These are phyloP conservation scores for Ceyx melanurus DNA, from an alignment of 2,113 vertebrate genomes.

Conservation along the genomic window DNA sequence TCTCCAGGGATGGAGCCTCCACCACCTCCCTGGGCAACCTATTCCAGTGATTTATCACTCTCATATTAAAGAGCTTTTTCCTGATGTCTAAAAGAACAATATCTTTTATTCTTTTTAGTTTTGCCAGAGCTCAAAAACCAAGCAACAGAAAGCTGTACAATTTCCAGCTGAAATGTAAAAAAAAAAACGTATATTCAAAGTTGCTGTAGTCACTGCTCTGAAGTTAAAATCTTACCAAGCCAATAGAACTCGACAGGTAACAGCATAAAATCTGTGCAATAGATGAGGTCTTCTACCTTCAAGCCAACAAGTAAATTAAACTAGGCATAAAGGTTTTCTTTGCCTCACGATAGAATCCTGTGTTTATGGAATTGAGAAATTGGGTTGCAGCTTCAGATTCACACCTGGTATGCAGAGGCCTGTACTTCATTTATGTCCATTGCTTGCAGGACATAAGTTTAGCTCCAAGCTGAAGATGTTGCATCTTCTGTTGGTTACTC, in stretches of 20 bases:
- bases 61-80: too few relatives aligned
- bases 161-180: background rate
- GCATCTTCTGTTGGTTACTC: background rate
- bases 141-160: background rate
- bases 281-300: background rate
- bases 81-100: background rate
- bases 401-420: rapidly evolving
- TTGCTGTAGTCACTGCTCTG: background rate
- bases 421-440: background rate
- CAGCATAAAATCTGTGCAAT: background rate
- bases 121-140: background rate
- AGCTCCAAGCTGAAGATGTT: background rate
- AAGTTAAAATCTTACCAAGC: background rate
- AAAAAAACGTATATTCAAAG: background rate
- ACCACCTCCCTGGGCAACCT: too few relatives aligned
- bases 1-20: too few relatives aligned
- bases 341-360: rapidly evolving
- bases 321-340: background rate
- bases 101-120: background rate
- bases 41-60: too few relatives aligned
- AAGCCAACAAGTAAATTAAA: background rate
- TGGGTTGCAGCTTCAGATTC: background rate
- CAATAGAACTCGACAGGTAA: background rate
- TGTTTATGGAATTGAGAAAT: background rate
- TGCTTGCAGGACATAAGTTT: background rate